Percentiles rank a stretch among this genome's conserved stretches.
phyloP scores from a whole-genome alignment of 2,888 invertebrate species.

The Loripinus fragilis region DNA sequence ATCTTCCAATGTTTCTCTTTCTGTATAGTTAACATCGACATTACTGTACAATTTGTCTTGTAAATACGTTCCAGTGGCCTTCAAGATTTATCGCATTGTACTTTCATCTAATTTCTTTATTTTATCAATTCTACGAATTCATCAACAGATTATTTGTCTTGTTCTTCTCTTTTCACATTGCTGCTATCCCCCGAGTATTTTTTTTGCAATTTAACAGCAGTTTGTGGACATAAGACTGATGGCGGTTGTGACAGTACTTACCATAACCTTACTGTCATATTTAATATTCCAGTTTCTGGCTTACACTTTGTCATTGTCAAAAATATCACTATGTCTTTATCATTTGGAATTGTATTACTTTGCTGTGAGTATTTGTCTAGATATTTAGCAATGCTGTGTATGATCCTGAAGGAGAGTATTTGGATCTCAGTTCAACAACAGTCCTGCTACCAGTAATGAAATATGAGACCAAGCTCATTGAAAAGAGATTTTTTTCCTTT shows the following conservation, averaged over 20 bases:
- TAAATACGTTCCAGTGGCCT: too few species aligned
- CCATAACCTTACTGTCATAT: constrained; percentile 22
- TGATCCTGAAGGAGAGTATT: background rate
- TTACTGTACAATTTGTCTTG: too few species aligned
- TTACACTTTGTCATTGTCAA: constrained; percentile 22
- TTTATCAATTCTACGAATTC: too few species aligned
- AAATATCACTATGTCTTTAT: constrained; percentile 5
- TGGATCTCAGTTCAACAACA: background rate
- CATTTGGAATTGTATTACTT: background rate
- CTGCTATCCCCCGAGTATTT: too few species aligned
- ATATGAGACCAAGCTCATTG: background rate
- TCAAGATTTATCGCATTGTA: too few species aligned
- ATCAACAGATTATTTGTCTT: too few species aligned
- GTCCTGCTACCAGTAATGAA: constrained; percentile 11
- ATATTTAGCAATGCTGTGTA: constrained; percentile 2
- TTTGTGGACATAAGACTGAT: too few species aligned
- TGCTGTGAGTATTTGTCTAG: background rate
- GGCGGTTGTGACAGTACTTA: constrained; percentile 16
- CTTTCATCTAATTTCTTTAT: too few species aligned
- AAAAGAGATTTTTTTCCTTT: background rate
- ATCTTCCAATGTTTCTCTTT: too few species aligned
- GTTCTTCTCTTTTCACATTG: too few species aligned
- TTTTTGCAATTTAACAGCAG: too few species aligned
- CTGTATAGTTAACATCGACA: too few species aligned
- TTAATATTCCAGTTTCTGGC: constrained; percentile 20